Evolutionary conservation across 2,888 invertebrate species (phyloP), one percentile per base, ranked within the genome.

Genomic region (Acanthosoma haemorrhoidale): DNA sequence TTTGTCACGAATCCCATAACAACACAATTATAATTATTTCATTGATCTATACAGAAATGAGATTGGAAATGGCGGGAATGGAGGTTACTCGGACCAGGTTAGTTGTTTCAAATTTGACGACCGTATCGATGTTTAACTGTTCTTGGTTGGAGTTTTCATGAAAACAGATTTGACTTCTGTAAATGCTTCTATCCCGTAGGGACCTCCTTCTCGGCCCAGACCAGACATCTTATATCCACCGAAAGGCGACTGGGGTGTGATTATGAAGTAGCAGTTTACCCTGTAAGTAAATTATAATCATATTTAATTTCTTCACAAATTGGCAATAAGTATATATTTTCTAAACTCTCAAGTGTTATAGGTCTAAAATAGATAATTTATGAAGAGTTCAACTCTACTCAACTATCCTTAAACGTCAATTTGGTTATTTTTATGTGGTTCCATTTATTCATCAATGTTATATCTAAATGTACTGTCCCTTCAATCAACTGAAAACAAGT

Each of bases 201-300:
- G 91, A 43, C 97, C 94, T 79, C 94, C 88, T 82, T 99, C 99
- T 69, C 98, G 87, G 2, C 99, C 98, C 77, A 93, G 85, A 2
- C 97, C 98, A 0, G 96, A 96, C 86, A 93, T 90, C 82, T 97
- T 97, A 84, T 86, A 98, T 0, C 98, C 98, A 57, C 98, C 98
- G 82, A 98, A 99, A 0, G 98, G 97, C 21, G 89, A 85, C 78
- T 93, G 92, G 29, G 89, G 84, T n/a, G 86, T 84, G 76, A 93
- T 85, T 2, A 87, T 87, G 80, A 97, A 94, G 83, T 95, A 97
- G 76, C 94, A 92, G 80, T 99, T 99, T 58, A 98, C 91, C 88
- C 87, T 87, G 78, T 60, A 80, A 79, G 63, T 64, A 59, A 31
- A 36, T 9, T 36, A 9, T 6, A 36, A 36, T 13, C 8, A 36